Conservation (phyloP, 2,797 vertebrate genomes). For the Liasis olivaceus region DNA sequence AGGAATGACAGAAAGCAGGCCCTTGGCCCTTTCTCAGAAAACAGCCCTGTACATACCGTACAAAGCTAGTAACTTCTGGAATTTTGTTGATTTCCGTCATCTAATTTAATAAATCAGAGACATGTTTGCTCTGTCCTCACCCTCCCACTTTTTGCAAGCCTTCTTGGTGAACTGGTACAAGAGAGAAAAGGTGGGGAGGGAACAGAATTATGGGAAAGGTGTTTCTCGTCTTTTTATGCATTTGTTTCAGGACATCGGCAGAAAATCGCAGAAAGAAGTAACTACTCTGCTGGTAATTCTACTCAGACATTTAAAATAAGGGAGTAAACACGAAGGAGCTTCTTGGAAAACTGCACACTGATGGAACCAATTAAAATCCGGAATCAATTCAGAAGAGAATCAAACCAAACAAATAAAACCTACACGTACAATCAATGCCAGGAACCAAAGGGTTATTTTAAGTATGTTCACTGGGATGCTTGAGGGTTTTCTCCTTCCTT, state of each 20-base stretch:
- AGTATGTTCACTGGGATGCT: not conserved
- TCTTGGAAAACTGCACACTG: not conserved
- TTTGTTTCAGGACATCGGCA: not conserved
- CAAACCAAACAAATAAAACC: not conserved
- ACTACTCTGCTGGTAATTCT: not conserved
- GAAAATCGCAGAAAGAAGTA: not conserved
- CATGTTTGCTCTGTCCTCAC: not conserved
- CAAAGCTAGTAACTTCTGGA: constrained; percentile 12
- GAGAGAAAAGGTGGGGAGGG: not conserved
- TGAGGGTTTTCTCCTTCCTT: not conserved
- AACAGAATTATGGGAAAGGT: not conserved
- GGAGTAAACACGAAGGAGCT: not conserved
- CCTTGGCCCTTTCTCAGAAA: not conserved
- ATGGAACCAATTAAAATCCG: not conserved
- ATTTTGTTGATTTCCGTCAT: constrained; percentile 35
- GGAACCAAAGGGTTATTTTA: not conserved
- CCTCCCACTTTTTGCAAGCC: not conserved
- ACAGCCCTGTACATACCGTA: not conserved
- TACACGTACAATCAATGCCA: not conserved
- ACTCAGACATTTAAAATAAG: not conserved
- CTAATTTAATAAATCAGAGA: not conserved
- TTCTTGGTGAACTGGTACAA: constrained; percentile 12
- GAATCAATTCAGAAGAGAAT: not conserved
- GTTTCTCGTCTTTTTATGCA: not conserved
- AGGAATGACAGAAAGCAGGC: fast-evolving